phyloP scores from a whole-genome alignment of 2,888 invertebrate genomes.

The Scaeva pyrastri region DNA sequence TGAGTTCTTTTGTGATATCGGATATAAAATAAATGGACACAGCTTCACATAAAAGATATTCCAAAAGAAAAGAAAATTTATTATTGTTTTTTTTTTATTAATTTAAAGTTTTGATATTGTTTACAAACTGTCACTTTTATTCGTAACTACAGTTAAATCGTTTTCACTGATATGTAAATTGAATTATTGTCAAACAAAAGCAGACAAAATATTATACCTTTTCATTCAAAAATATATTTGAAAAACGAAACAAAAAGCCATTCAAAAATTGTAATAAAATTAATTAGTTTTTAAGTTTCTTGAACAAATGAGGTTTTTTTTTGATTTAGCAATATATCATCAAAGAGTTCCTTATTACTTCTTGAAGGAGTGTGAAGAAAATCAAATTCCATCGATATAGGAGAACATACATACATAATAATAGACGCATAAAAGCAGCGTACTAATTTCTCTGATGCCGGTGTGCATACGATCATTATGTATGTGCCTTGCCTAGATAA shows the following conservation, averaged over 20 bases:
- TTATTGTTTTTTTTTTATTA: neutral
- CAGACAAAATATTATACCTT: too few species aligned
- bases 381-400: conserved; percentile 18
- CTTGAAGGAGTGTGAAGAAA: conserved; percentile 2
- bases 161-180: too few species aligned
- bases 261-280: too few species aligned
- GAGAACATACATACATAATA: too few species aligned
- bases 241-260: too few species aligned
- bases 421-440: conserved; percentile 18
- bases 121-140: neutral
- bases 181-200: too few species aligned
- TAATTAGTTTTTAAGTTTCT: too few species aligned
- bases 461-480: too few species aligned
- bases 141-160: neutral
- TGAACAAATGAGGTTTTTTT: too few species aligned
- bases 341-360: neutral
- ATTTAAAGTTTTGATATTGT: neutral
- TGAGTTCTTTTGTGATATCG: conserved; percentile 20
- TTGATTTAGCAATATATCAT: too few species aligned
- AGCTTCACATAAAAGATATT: conserved; percentile 1
- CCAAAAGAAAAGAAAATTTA: conserved; percentile 14
- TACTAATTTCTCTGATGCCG: conserved; percentile 60
- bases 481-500: conserved; percentile 61
- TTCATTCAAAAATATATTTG: too few species aligned
- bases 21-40: conserved; percentile 32